Evolutionary conservation across 2,888 invertebrate genomes (phyloP), one percentile per base, ranked within the genome.

Genomic region (Slavum lentiscoides): DNA sequence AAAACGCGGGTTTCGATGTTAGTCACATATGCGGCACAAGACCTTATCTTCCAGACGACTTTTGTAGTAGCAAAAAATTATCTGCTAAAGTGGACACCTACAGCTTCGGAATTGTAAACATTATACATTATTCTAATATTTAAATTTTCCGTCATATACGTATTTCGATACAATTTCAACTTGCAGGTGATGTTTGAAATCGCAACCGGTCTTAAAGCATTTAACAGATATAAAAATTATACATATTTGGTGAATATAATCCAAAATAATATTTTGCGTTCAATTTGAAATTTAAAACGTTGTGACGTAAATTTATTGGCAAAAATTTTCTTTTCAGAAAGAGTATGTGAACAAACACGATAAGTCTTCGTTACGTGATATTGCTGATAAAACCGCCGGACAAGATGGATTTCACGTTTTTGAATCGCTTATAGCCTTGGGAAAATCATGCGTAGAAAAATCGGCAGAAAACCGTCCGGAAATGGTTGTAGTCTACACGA

Each of bases 21-120:
- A 92, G 91, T 73, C 90, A 92, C 84, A 92, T 97, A 9, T 96
- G 95, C 85, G 98, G 98, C 15, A 98, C 98, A 0, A 89, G 91
- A n/a, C 94, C 96, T 0, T 98, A 98, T 87, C 88, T 98, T 8
- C 98, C 98, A 0, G 92, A 92, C 30, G 98, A 98, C 86, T 98
- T 96, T 86, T 88, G 95, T 0, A 88, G 91, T 15, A 90, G 90
- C 0, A 91, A 91, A 83, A 91, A 91, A 81, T 89, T 98, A 1
- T 96, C 96, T 0, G 92, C 94, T 0, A 96, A 97, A 85, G 93
- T 98, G 3, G 98, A 98, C 86, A 95, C 95, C 0, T 98, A 92
- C 87, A 95, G 96, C 86, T 98, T 93, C 87, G 98, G 98, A 6
- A 92, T 97, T 75, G 94, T 88, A 84, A 84, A 86, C 11, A 4